Conservation (phyloP, 2,888 invertebrate species). For the Iselma pallidipennis region DNA sequence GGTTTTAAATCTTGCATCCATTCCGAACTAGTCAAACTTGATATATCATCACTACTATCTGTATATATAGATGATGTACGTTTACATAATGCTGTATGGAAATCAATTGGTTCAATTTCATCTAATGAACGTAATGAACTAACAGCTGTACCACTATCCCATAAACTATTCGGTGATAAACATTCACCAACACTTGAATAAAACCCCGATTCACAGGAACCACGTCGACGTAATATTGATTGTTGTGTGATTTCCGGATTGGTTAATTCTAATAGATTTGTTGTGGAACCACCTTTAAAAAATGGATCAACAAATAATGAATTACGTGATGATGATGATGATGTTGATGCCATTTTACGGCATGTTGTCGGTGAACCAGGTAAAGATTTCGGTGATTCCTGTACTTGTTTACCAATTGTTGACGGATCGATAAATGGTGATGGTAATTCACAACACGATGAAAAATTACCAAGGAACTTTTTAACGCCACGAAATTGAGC, state of each 20-base stretch:
- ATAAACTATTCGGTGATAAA: slow-evolving; percentile 52
- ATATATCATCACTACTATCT: slow-evolving; percentile 84
- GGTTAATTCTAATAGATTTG: slow-evolving; percentile 50
- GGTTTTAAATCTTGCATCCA: slow-evolving; percentile 67
- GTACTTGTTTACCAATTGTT: slow-evolving; percentile 55
- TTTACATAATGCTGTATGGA: slow-evolving; percentile 62
- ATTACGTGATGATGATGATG: slow-evolving; percentile 51
- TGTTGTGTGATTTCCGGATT: slow-evolving; percentile 36
- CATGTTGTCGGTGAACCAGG: slow-evolving; percentile 59
- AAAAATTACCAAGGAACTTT: slow-evolving; percentile 80
- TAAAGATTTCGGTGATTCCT: slow-evolving; percentile 56
- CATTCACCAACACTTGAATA: slow-evolving; percentile 79
- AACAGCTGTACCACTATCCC: slow-evolving; percentile 64
- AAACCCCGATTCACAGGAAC: slow-evolving; percentile 88
- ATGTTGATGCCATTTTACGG: slow-evolving; percentile 44
- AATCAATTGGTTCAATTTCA: slow-evolving; percentile 62
- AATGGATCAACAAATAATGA: slow-evolving; percentile 62
- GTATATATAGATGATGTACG: slow-evolving; percentile 83
- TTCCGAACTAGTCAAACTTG: slow-evolving; percentile 79
- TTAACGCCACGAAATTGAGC: slow-evolving; percentile 79
- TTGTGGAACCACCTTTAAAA: slow-evolving; percentile 52
- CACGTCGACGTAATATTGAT: slow-evolving; percentile 65
- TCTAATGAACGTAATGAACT: slow-evolving; percentile 64
- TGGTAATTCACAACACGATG: slow-evolving; percentile 77
- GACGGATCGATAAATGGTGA: slow-evolving; percentile 62